phyloP scores from a whole-genome alignment of 2,888 invertebrate species.

The Stomorhina lunata region DNA sequence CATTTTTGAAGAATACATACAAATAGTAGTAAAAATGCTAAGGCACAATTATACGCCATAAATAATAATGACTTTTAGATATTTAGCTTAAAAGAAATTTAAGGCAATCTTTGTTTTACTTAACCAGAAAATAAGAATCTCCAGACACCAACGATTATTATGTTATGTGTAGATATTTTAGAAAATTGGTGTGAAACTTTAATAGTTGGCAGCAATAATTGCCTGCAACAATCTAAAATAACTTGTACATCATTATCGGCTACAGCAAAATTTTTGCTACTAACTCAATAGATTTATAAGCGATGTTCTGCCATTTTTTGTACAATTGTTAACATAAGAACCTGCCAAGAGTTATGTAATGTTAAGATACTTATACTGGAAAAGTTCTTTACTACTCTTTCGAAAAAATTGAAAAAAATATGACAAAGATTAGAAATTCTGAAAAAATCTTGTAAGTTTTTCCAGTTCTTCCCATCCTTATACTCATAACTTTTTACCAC shows the following conservation, averaged over 20 bases:
- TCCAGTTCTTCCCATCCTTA: no score
- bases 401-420: no score
- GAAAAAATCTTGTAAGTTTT: no score
- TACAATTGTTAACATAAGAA: neutral
- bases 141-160: neutral
- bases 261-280: neutral
- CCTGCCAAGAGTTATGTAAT: conserved; percentile 19
- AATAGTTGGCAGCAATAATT: neutral
- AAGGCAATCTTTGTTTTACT: neutral
- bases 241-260: neutral
- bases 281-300: neutral
- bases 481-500: no score
- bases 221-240: conserved; percentile 10
- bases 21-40: neutral
- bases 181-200: conserved; percentile 30
- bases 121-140: neutral
- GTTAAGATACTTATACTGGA: conserved; percentile 13
- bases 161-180: neutral
- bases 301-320: neutral
- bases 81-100: neutral
- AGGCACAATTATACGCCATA: neutral
- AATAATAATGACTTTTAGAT: neutral
- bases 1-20: neutral
- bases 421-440: no score
- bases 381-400: conserved; percentile 26